Evolutionary conservation across 2,113 vertebrate species (phyloP).

Genomic region (Collichthys lucidus): DNA sequence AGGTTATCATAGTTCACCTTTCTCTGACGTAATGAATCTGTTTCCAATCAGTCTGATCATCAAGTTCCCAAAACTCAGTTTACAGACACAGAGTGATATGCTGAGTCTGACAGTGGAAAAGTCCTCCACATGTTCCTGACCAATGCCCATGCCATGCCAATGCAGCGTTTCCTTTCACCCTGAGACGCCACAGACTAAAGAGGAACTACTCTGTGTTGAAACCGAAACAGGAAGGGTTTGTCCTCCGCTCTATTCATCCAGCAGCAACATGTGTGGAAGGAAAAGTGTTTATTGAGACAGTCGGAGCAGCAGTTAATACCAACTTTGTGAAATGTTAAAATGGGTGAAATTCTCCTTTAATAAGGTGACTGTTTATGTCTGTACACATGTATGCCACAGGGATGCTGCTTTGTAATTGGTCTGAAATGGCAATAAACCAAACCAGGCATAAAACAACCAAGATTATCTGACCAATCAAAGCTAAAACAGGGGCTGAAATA

Average conservation of each 20-base stretch:
- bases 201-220: conserved; percentile 65
- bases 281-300: neutral
- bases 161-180: neutral
- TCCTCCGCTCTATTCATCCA: conserved; percentile 36
- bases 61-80: neutral
- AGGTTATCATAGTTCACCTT: no score
- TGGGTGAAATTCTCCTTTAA: neutral
- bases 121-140: neutral
- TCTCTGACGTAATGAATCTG: neutral
- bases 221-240: conserved; percentile 69
- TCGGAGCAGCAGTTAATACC: neutral
- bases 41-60: neutral
- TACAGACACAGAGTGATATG: neutral
- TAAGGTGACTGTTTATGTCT: no score
- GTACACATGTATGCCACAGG: no score
- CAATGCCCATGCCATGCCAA: neutral
- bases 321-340: neutral
- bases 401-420: neutral
- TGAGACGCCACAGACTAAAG: conserved; percentile 18
- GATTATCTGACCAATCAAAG: no score
- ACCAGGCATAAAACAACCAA: neutral
- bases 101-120: neutral
- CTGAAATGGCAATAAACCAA: neutral
- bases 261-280: conserved; percentile 2
- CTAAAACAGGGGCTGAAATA: neutral